Evolutionary conservation across 1,140 invertebrate species (phyloP).

Genomic region (Drosophila saltans): DNA sequence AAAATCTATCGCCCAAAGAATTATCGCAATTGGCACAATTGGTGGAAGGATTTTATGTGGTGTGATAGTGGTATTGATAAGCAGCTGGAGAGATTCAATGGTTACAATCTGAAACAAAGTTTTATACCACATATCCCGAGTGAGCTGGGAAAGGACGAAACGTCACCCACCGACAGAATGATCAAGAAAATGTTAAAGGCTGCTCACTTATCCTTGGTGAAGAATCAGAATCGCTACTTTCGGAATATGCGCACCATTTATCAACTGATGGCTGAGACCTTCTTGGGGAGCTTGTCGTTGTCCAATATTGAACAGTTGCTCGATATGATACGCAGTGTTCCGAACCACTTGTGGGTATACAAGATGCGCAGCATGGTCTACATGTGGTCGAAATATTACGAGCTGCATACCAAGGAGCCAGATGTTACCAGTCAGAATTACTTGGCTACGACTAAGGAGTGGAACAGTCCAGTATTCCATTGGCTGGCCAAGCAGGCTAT

Average conservation of each 20-base stretch:
- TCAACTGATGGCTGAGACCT: conserved; percentile 19
- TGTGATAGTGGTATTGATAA: conserved; percentile 32
- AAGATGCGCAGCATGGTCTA: conserved; percentile 54
- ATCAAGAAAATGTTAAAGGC: not conserved
- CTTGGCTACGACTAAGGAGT: conserved; percentile 7
- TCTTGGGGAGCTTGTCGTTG: conserved; percentile 30
- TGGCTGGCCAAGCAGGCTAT: conserved; percentile 61
- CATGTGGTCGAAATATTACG: conserved; percentile 43
- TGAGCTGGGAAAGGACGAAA: not conserved
- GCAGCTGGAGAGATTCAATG: conserved; percentile 30
- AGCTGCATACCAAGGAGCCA: not conserved
- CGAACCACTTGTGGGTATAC: conserved; percentile 54
- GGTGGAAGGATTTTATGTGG: conserved; percentile 51
- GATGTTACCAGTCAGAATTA: not conserved
- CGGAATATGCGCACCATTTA: conserved; percentile 29
- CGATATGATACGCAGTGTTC: conserved; percentile 45
- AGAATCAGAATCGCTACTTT: conserved; percentile 33
- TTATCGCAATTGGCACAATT: conserved; percentile 39
- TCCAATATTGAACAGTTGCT: conserved; percentile 22
- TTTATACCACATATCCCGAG: not conserved
- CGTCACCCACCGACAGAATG: not conserved
- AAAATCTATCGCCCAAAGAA: conserved; percentile 18
- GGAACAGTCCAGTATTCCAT: conserved; percentile 49
- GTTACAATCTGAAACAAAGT: conserved; percentile 26
- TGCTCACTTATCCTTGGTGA: not conserved